Percentiles rank a stretch among this genome's conserved stretches.
These are phyloP conservation scores for Caiman crocodilus DNA, from an alignment of 2,797 vertebrate genomes.

Conservation along the genomic window DNA sequence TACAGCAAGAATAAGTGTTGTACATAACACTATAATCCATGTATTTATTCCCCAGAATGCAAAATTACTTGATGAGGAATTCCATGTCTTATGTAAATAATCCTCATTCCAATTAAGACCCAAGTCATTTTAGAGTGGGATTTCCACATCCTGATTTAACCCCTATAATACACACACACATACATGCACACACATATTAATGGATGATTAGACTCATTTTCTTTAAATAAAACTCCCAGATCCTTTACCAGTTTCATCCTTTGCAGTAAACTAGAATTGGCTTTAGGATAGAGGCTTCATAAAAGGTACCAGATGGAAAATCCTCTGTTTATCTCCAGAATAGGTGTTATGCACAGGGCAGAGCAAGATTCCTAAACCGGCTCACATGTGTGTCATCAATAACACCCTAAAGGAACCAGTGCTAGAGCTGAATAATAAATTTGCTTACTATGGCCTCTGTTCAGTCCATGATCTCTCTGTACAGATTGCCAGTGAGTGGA, in stretches of 20 bases:
- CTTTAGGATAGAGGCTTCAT: not conserved
- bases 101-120: not conserved
- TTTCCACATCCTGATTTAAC: not conserved
- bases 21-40: slow-evolving; percentile 47
- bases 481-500: not conserved
- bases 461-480: not conserved
- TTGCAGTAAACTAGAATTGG: not conserved
- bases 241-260: not conserved
- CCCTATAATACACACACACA: not conserved
- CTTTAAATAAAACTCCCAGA: not conserved
- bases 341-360: not conserved
- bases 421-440: not conserved
- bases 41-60: slow-evolving; percentile 44
- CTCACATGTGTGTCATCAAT: not conserved
- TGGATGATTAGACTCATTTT: not conserved
- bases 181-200: too few relatives aligned
- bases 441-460: not conserved
- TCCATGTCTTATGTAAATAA: slow-evolving; percentile 49
- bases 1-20: slow-evolving; percentile 58
- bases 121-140: not conserved
- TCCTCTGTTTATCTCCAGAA: not conserved
- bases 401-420: not conserved
- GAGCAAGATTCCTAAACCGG: not conserved
- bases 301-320: not conserved
- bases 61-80: slow-evolving; percentile 58